Conservation (phyloP, 2,888 invertebrate genomes). For the Mylabris sibirica region DNA sequence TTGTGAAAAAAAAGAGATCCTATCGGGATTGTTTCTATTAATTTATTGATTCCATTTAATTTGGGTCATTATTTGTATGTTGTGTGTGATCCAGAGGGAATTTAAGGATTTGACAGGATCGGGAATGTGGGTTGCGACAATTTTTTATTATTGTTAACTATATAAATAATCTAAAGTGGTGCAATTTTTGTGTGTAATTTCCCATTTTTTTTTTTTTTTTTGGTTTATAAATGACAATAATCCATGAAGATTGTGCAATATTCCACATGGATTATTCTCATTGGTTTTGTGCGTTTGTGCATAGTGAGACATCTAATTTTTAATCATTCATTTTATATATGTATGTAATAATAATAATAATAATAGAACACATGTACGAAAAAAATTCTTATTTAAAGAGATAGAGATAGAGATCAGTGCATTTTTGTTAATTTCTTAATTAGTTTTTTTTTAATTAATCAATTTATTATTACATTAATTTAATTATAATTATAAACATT, state of each 20-base stretch:
- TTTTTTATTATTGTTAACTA: constrained; percentile 29
- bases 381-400: constrained; percentile 38
- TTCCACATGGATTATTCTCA: constrained; percentile 15
- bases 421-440: constrained; percentile 39
- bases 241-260: constrained; percentile 13
- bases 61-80: constrained; percentile 24
- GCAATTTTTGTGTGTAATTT: background rate
- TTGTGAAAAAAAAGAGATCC: background rate
- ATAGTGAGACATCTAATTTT: constrained; percentile 53
- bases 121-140: constrained; percentile 50
- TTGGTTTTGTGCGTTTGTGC: constrained; percentile 56
- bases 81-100: constrained; percentile 28
- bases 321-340: no score
- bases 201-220: no score
- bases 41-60: constrained; percentile 10
- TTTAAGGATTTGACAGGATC: constrained; percentile 40
- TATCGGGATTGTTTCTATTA: constrained; percentile 12
- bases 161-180: constrained; percentile 43
- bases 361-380: constrained; percentile 54
- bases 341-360: constrained; percentile 20
- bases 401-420: constrained; percentile 56
- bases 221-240: constrained; percentile 32
- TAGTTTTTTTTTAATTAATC: constrained; percentile 23
- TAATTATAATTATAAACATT: constrained; percentile 56
- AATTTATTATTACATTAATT: constrained; percentile 37